Conservation (phyloP, 2,797 vertebrate species). For the Masticophis lateralis region DNA sequence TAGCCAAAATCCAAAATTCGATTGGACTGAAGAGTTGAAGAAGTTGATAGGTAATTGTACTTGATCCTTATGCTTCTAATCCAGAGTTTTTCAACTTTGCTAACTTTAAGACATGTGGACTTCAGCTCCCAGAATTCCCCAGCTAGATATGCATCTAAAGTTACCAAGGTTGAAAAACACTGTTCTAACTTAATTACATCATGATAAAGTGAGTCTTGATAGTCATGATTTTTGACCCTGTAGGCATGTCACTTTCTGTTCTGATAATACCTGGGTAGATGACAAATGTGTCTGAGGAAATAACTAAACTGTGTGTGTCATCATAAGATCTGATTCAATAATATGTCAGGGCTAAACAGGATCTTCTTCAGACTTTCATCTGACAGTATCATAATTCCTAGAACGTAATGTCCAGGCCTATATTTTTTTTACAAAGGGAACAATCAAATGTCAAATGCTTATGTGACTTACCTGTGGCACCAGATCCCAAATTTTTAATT, state of each 20-base stretch:
- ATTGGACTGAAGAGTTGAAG: not conserved
- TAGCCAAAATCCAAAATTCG: not conserved
- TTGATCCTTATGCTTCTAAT: not conserved
- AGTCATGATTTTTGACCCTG: not conserved
- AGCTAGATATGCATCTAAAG: no score
- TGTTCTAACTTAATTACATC: not conserved
- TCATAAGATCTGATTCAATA: not conserved
- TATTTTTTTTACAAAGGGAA: not conserved
- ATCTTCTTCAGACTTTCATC: not conserved
- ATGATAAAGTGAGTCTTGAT: not conserved
- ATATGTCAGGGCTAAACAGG: not conserved
- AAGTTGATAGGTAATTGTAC: not conserved
- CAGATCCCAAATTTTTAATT: not conserved
- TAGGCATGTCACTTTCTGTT: not conserved
- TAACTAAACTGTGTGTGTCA: not conserved
- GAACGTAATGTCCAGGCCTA: not conserved
- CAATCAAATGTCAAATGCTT: not conserved
- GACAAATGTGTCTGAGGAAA: not conserved
- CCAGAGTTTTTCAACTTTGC: not conserved
- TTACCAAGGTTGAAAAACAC: not conserved
- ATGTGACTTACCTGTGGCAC: not conserved
- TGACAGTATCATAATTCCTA: not conserved
- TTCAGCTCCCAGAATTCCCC: not conserved
- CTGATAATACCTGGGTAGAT: not conserved
- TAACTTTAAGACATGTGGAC: not conserved